Conservation (phyloP, 2,888 invertebrate genomes). For the Pristionchus maxplancki region DNA sequence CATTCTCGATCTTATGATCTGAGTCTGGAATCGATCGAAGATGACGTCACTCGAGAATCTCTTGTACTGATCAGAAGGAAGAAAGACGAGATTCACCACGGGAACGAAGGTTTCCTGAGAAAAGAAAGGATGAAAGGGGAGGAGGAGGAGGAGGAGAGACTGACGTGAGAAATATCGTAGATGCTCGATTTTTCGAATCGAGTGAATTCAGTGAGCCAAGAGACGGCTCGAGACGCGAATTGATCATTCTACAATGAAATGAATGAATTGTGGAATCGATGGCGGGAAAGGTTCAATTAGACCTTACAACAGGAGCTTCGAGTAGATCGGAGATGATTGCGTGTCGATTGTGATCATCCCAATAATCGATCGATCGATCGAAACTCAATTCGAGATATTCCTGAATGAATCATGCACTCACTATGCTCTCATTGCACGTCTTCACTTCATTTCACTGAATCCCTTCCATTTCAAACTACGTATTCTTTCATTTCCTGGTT, state of each 20-base stretch:
- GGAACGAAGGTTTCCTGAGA: conserved; percentile 76
- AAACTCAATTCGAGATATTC: conserved; percentile 62
- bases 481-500: conserved; percentile 36
- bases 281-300: conserved; percentile 40
- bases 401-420: conserved; percentile 28
- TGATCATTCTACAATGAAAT: conserved; percentile 66
- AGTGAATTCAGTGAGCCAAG: conserved; percentile 75
- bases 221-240: conserved; percentile 71
- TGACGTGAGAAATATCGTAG: conserved; percentile 74
- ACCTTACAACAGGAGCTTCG: conserved; percentile 29
- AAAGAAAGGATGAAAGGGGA: background rate
- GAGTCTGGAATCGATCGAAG: conserved; percentile 70
- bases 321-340: conserved; percentile 51
- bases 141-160: background rate
- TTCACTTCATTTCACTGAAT: background rate
- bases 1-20: conserved; percentile 71
- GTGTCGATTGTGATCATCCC: conserved; percentile 56
- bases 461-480: background rate
- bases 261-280: background rate
- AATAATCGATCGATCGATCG: conserved; percentile 60
- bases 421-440: background rate
- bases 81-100: conserved; percentile 75
- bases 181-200: conserved; percentile 74
- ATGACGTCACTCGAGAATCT: conserved; percentile 72
- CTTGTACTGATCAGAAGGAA: conserved; percentile 68